Base-by-base conservation (phyloP, 2,888 invertebrate genomes). In the Barypeithes pellucidus region DNA sequence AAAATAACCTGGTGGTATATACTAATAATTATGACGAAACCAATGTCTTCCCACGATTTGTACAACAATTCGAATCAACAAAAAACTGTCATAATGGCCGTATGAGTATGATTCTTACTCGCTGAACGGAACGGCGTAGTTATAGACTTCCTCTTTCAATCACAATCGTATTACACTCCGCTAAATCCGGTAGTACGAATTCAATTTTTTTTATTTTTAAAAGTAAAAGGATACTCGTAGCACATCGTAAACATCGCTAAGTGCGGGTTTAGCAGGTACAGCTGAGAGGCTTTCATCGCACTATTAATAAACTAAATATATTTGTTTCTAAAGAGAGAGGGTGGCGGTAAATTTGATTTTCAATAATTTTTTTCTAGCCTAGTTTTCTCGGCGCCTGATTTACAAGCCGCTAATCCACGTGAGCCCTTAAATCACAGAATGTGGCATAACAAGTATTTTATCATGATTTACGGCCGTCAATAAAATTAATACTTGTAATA, bases 41-140 rank as follows among this genome's bases (percentile, higher is more conserved):
- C 68, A 60, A 73, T 65, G 73, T 59, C 65, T 73, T 73, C 73
- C 73, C 73, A 73, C 73, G 68, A 73, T 68, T 63, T 20, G 59
- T 72, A 73, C 67, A 52, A 39, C 16, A 12, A 63, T 68, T 73
- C 59, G 68, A 33, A 73, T 73, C 68, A 65, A 73, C 73, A 73
- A 73, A 73, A 73, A 73, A 73, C 68, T 73, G 73, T 73, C 73
- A 73, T 73, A 73, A 73, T 73, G 73, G 68, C 73, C 68, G 59
- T 73, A 73, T 65, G 68, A 60, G 73, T 73, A 68, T 68, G 73
- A 73, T 73, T 68, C 68, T 73, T 68, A 68, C 68, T 73, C 73
- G 68, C 45, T 68, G 65, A 73, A 73, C 70, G 74, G 74, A 74
- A 74, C 74, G 67, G 20, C 43, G 70, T 74, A 74, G 70, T 70